Base-by-base conservation (phyloP, 1,140 invertebrate species). In the Dendroctonus ponderosae region DNA sequence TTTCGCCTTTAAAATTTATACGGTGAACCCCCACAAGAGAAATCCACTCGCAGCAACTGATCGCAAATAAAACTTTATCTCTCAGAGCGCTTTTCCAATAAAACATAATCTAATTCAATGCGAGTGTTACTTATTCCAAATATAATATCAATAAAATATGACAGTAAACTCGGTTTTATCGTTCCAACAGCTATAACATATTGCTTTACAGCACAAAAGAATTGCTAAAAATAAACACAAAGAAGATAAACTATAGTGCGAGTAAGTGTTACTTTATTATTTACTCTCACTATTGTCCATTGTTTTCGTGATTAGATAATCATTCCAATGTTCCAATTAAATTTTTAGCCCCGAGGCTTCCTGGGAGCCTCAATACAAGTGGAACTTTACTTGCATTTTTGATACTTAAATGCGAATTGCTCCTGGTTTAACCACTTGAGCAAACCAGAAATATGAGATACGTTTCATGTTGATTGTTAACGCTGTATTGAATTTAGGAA, bases 111-210 rank as follows among this genome's bases (percentile, higher is more conserved):
- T 70, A 68, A 72, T 72, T 71, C 66, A 69, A 67, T 71, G 62
- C 57, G 60, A 69, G 67, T 69, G 63, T 71, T 72, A 69, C 70
- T 72, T 72, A 72, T 70, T 70, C 66, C 60, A 68, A 57, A 66
- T 65, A 68, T 70, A 71, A 72, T 72, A 69, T 70, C 71, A 72
- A 72, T 72, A 70, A 72, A 72, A 72, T 70, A 70, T 72, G 63
- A 69, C 62, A 67, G 63, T 72, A 72, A 72, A 72, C 57, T 64
- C 52, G 54, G 52, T 65, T 71, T 72, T 72, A 71, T 71, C 37
- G 66, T 67, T 59, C 61, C 42, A 65, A 62, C 69, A 63, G 51
- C 69, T 53, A 69, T 71, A 72, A 69, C 71, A 72, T 71, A 71
- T 71, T 72, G 66, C 66, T 67, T 57, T 68, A 68, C 66, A 67